Conservation (phyloP, 2,888 invertebrate genomes). For the Drosophila subquinaria region DNA sequence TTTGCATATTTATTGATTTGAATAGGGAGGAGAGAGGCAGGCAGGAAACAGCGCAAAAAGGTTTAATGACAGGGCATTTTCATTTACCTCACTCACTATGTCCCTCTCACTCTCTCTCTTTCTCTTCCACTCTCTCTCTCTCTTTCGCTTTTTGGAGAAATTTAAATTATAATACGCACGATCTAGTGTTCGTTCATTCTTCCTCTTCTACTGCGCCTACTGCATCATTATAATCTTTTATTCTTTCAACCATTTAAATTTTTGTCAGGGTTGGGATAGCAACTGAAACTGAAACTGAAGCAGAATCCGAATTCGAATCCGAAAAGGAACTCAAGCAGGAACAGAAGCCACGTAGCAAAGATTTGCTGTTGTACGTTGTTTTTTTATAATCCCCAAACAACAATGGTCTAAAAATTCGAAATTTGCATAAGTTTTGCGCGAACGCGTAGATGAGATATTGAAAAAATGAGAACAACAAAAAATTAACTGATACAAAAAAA, state of each 20-base stretch:
- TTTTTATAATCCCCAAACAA: conserved; percentile 59
- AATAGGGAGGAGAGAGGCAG: conserved; percentile 35
- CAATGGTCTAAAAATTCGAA: conserved; percentile 59
- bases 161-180: conserved; percentile 64
- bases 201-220: conserved; percentile 42
- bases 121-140: conserved; percentile 14
- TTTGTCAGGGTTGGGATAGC: conserved; percentile 57
- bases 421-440: conserved; percentile 75
- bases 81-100: conserved; percentile 23
- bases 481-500: conserved; percentile 5
- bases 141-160: conserved; percentile 33
- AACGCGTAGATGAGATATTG: conserved; percentile 32
- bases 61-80: conserved; percentile 70
- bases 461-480: conserved; percentile 28
- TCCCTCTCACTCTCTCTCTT: conserved; percentile 12
- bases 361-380: conserved; percentile 16
- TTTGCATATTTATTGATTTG: conserved; percentile 80
- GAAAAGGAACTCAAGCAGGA: conserved; percentile 31
- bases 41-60: conserved; percentile 27
- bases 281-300: conserved; percentile 27
- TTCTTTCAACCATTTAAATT: conserved; percentile 39
- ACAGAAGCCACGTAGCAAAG: conserved; percentile 36
- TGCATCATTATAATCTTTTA: conserved; percentile 71
- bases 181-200: conserved; percentile 42
- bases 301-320: conserved; percentile 11